phyloP scores from a whole-genome alignment of 2,797 vertebrate species.

The Hydrophis major region DNA sequence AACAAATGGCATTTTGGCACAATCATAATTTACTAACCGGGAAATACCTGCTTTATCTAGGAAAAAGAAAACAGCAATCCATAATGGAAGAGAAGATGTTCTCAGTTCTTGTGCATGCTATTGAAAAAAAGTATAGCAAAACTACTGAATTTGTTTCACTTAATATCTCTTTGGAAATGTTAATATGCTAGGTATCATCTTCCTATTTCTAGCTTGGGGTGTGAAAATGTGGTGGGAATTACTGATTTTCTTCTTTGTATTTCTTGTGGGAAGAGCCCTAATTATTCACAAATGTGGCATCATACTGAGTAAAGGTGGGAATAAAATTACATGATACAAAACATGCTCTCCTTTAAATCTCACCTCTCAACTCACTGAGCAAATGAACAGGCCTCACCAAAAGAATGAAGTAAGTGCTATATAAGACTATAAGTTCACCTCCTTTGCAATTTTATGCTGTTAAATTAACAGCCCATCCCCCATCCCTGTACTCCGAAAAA shows the following conservation, averaged over 20 bases:
- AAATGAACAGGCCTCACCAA: not conserved
- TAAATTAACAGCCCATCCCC: not conserved
- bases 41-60: constrained; percentile 24
- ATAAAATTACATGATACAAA: not conserved
- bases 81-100: not conserved
- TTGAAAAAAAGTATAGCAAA: not conserved
- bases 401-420: not conserved
- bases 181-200: not conserved
- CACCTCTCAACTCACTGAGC: not conserved
- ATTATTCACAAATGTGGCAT: not conserved
- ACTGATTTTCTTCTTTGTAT: not conserved
- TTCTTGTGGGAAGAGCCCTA: not conserved
- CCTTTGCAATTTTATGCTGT: not conserved
- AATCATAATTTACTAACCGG: constrained; percentile 39
- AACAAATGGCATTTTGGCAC: constrained; percentile 67
- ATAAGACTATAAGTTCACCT: not conserved
- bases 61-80: not conserved
- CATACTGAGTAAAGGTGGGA: not conserved
- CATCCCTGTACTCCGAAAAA: not conserved
- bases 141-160: not conserved
- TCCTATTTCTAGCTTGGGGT: not conserved
- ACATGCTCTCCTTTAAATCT: not conserved
- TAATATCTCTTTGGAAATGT: constrained; percentile 21
- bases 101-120: not conserved
- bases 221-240: not conserved